Base-by-base conservation (phyloP, 1,140 invertebrate species). In the Oryctes rhinoceros region DNA sequence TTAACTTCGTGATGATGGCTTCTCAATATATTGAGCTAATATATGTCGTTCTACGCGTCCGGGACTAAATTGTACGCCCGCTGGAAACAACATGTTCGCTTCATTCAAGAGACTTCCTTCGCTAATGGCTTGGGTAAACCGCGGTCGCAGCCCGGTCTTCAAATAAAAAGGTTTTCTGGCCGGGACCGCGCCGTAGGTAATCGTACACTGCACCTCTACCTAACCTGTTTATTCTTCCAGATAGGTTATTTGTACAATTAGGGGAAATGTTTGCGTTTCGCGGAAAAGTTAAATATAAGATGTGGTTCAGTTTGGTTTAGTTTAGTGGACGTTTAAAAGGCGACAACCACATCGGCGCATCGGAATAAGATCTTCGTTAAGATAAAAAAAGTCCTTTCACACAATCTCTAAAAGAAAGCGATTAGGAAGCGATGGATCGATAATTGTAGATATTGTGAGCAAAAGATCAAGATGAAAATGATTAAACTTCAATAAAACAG, bases 201-300 rank as follows among this genome's bases (percentile, higher is more conserved):
- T 7, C 9, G 65, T 13, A 7, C 13, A 6, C 65, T 67, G 9
- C 10, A 35, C 30, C 10, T 71, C 65, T 71, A 71, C 65, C 18
- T 71, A 71, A 71, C 65, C 65, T 35, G 65, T 71, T 71, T 71
- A 71, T 71, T 71, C 35, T 71, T 71, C 65, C 65, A 35, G 65
- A 71, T 71, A 71, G 65, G 65, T 71, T 71, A 24, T 71, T 71
- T 71, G 65, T 35, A 71, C 65, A 71, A 71, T 71, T 71, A 71
- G 53, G 53, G n/a, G 6, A 15, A 59, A 59, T 59, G 53, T 59
- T 59, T 59, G 53, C 18, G 18, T 18, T n/a, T 18, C 15, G 53
- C 53, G 53, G 53, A 59, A 18, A 59, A 59, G 53, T 18, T 59
- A 59, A 59, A 59, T 59, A 59, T 15, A 18, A 59, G 53, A 18